phyloP scores from a whole-genome alignment of 2,797 vertebrate species.

The Kryptopterus vitreolus region DNA sequence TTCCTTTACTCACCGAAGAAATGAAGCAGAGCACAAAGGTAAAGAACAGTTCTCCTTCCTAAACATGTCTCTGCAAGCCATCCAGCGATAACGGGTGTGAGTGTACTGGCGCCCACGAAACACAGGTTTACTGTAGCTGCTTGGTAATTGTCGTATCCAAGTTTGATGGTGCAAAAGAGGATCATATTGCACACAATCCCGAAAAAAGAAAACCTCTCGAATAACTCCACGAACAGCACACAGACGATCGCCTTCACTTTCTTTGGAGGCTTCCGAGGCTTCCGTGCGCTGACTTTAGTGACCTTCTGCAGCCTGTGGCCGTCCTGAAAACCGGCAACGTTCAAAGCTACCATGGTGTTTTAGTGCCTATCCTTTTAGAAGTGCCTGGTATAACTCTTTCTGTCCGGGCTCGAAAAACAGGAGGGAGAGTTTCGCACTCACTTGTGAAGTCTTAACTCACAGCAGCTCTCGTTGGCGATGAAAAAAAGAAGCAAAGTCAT shows the following conservation, averaged over 20 bases:
- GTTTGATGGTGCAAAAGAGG: conserved; percentile 86
- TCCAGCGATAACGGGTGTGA: conserved; percentile 78
- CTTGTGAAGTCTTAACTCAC: conserved; percentile 67
- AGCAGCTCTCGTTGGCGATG: conserved; percentile 50
- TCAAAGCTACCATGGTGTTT: conserved; percentile 65
- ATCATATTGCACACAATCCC: conserved; percentile 93
- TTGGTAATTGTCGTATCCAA: conserved; percentile 83
- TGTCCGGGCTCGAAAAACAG: conserved; percentile 45
- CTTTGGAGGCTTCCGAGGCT: conserved; percentile 63
- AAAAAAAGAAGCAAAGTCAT: conserved; percentile 52
- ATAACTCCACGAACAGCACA: conserved; percentile 86
- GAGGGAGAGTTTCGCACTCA: conserved; percentile 76
- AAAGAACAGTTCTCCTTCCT: conserved; percentile 80
- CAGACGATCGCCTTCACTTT: conserved; percentile 82
- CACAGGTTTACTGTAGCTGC: conserved; percentile 85
- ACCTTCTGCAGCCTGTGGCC: conserved; percentile 48
- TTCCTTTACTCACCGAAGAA: conserved; percentile 82
- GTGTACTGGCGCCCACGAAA: conserved; percentile 82
- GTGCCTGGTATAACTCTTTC: conserved; percentile 54
- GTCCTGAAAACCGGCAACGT: conserved; percentile 43
- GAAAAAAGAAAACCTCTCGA: conserved; percentile 88
- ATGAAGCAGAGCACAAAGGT: conserved; percentile 83
- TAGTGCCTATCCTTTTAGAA: conserved; percentile 22
- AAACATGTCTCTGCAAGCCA: conserved; percentile 83
- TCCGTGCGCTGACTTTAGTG: conserved; percentile 36